Conservation (phyloP, 1,140 invertebrate genomes). For the Apis florea region DNA sequence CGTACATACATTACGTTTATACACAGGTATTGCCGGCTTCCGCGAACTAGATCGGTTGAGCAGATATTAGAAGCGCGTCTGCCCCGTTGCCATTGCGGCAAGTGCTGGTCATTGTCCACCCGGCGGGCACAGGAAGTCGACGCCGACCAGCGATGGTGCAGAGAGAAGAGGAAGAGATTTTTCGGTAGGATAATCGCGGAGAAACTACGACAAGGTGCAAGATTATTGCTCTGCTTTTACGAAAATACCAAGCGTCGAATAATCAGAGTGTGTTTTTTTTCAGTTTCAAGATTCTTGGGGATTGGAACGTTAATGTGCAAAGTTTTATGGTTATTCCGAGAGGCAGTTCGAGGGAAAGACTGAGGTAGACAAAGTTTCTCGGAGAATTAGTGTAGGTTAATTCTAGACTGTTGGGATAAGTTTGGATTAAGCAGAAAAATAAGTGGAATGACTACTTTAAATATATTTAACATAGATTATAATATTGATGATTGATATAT, state of each 20-base stretch:
- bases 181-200: conserved; percentile 64
- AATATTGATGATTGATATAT: too few species aligned
- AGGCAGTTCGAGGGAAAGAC: neutral
- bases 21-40: conserved; percentile 63
- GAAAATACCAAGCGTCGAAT: conserved; percentile 23
- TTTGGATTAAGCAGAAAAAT: neutral
- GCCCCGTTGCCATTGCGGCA: conserved; percentile 67
- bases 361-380: neutral
- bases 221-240: conserved; percentile 43
- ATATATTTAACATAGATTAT: too few species aligned
- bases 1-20: conserved; percentile 22
- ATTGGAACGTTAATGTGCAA: neutral
- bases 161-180: conserved; percentile 57
- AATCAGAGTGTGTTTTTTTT: neutral
- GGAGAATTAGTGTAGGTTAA: neutral
- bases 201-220: conserved; percentile 44
- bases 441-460: too few species aligned
- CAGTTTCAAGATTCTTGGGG: neutral
- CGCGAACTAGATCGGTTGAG: conserved; percentile 72
- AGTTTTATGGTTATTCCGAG: neutral
- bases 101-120: conserved; percentile 69
- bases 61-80: conserved; percentile 72
- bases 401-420: neutral
- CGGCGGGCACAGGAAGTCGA: conserved; percentile 62
- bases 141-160: conserved; percentile 32